Evolutionary conservation across 1,140 invertebrate species (phyloP).

Genomic region (Drosophila miranda): DNA sequence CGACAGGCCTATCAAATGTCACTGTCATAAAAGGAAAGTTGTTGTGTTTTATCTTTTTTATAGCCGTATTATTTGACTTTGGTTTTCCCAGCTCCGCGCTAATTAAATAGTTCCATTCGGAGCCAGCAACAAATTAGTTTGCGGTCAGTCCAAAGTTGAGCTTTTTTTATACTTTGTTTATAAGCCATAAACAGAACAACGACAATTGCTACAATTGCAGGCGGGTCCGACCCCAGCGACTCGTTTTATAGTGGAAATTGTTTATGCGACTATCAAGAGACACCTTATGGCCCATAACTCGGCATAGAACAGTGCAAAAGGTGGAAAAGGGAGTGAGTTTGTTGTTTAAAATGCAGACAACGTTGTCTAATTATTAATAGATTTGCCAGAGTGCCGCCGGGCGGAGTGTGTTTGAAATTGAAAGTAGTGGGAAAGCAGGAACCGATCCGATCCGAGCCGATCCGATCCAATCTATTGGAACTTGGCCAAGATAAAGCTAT

Average conservation of each 20-base stretch:
- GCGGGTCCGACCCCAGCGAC: not conserved
- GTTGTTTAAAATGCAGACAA: constrained; percentile 65
- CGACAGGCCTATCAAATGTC: constrained; percentile 71
- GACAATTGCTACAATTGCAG: constrained; percentile 68
- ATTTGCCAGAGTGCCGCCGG: constrained; percentile 26
- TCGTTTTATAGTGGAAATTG: constrained; percentile 45
- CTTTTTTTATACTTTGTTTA: constrained; percentile 42
- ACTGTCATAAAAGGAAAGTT: constrained; percentile 56
- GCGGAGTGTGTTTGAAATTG: constrained; percentile 49
- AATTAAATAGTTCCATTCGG: constrained; percentile 74
- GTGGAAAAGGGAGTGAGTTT: not conserved
- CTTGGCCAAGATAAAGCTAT: constrained; percentile 6
- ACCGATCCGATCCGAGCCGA: not conserved
- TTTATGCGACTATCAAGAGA: constrained; percentile 69
- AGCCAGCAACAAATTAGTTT: constrained; percentile 57
- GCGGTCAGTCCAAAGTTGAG: constrained; percentile 38
- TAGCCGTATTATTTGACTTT: constrained; percentile 45
- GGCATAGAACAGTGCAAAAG: not conserved
- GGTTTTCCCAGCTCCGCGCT: constrained; percentile 28
- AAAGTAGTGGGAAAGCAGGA: constrained; percentile 37
- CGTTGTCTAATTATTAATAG: constrained; percentile 73
- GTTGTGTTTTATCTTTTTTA: constrained; percentile 28
- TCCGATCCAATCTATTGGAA: constrained; percentile 19
- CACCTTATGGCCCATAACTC: constrained; percentile 56
- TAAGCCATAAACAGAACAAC: constrained; percentile 58